Base-by-base conservation (phyloP, 1,140 invertebrate genomes). In the Bombus fervidus region DNA sequence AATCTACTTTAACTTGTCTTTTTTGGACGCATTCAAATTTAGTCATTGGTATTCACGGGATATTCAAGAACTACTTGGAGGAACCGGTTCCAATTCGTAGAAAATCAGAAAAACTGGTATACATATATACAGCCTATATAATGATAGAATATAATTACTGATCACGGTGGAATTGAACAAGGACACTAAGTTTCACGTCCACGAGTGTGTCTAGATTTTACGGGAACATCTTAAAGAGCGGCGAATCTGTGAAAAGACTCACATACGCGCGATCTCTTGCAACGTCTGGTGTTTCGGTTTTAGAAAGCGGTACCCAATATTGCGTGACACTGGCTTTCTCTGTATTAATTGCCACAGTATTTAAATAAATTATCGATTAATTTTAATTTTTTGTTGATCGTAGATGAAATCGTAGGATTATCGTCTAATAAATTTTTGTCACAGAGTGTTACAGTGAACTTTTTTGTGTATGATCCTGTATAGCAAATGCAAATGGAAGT, bases 151-250 rank as follows among this genome's bases (percentile, higher is more conserved):
- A 72, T 41, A 28, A 59, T 85, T 80, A 39, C 41, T 5, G 25
- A 39, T 34, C 8, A 57, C 62, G 74, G 31, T 41, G 22, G 13
- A 39, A 41, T 34, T 22, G 64, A 78, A 78, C 83, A 85, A 85
- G 83, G 83, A 72, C 83, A 53, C 76, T 62, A 53, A 59, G 31
- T 62, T 73, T 73, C 77, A 62, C 57, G 76, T 22, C 68, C 57
- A 74, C 18, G 43, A 76, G 34, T 83, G 28, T 64, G 64, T 80
- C 76, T 73, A 80, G 83, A 80, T 80, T 85, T 85, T 64, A 37
- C 83, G 57, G 3, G 68, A 85, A 72, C 68, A 85, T 80, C 68
- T 85, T 85, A 80, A 85, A 85, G 83, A 39, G 25, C 25, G 22
- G 4, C 18, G 68, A 15, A 80, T 80, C 77, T 57, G 57, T 53